Evolutionary conservation across 2,888 invertebrate genomes (phyloP).

Genomic region (Plagiodera versicolora): DNA sequence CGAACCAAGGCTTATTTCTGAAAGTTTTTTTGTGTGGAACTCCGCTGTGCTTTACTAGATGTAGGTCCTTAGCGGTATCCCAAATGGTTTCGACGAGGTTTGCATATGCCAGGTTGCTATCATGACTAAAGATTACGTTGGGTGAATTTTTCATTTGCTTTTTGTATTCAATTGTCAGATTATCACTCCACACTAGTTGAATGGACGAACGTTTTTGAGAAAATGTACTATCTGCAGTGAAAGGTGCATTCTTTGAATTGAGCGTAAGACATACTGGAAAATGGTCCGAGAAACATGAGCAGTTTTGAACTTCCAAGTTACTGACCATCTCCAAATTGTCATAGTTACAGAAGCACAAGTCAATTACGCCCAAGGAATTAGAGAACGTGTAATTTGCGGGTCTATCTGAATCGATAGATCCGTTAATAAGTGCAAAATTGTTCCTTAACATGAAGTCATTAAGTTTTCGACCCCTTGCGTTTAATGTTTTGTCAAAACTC

Average conservation of each 20-base stretch:
- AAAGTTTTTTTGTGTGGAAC: neutral
- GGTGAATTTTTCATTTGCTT: slow-evolving; percentile 3
- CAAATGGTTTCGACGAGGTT: neutral
- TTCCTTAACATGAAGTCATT: neutral
- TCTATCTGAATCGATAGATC: slow-evolving; percentile 1
- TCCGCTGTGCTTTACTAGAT: neutral
- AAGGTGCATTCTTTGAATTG: neutral
- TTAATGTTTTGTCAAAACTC: neutral
- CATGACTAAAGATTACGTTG: neutral
- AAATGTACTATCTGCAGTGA: neutral
- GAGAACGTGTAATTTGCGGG: slow-evolving; percentile 2
- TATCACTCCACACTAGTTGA: neutral
- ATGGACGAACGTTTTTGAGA: neutral
- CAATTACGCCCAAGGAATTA: neutral
- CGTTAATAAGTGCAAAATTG: neutral
- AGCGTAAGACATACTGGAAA: slow-evolving; percentile 1
- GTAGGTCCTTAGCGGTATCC: neutral
- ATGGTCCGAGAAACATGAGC: neutral
- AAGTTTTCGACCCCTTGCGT: neutral
- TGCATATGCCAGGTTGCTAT: neutral
- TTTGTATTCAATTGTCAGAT: slow-evolving; percentile 2
- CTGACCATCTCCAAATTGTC: neutral
- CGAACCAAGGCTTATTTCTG: neutral
- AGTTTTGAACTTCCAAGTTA: neutral
- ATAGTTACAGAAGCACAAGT: neutral